These are phyloP conservation scores for Anhinga anhinga DNA, from an alignment of 2,113 vertebrate genomes.

Conservation along the genomic window DNA sequence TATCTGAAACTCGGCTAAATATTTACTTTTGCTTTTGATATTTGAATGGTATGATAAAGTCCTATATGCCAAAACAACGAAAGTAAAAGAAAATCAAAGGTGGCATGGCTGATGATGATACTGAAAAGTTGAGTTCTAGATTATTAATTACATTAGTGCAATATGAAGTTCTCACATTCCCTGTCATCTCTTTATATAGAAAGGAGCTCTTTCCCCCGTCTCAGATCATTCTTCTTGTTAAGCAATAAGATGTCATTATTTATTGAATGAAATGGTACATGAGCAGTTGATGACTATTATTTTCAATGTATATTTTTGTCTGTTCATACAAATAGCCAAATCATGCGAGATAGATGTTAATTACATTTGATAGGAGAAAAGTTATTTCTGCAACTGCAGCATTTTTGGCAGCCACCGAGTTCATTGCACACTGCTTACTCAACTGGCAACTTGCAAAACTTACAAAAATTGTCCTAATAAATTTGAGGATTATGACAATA, in stretches of 20 bases:
- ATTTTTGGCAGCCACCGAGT: slow-evolving; percentile 33
- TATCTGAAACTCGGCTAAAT: not conserved
- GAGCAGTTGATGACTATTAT: slow-evolving; percentile 12
- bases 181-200: not conserved
- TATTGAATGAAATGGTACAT: slow-evolving; percentile 20
- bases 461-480: slow-evolving; percentile 30
- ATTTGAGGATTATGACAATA: slow-evolving; percentile 24
- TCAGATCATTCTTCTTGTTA: not conserved
- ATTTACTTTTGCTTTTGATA: not conserved
- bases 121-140: not conserved
- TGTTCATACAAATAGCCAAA: not conserved
- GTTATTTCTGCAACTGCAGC: slow-evolving; percentile 48
- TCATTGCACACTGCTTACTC: slow-evolving; percentile 18
- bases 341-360: not conserved
- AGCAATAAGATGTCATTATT: not conserved
- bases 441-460: slow-evolving; percentile 49
- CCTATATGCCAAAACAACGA: not conserved
- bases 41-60: not conserved
- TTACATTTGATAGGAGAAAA: slow-evolving; percentile 3
- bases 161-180: not conserved
- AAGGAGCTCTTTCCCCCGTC: not conserved
- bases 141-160: not conserved
- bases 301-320: slow-evolving; percentile 34
- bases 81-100: not conserved
- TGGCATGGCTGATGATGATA: not conserved